phyloP scores from a whole-genome alignment of 1,140 invertebrate species.

The Stegodyphus mimosarum region DNA sequence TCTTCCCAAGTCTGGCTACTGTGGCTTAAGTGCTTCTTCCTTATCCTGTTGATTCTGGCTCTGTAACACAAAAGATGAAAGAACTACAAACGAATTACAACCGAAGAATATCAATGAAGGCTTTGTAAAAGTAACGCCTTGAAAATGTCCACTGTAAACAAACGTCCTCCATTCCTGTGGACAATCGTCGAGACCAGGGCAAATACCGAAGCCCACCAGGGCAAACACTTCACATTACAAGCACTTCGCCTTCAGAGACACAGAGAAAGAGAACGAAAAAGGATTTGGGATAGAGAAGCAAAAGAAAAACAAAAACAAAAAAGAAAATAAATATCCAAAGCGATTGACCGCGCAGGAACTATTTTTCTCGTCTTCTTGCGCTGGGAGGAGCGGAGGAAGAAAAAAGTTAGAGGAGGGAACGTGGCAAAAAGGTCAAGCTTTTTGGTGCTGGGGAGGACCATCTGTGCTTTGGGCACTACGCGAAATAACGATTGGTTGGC shows the following conservation, averaged over 20 bases:
- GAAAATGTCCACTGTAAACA: not conserved
- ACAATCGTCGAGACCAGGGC: constrained; percentile 6
- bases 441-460: too few species aligned
- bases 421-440: constrained; percentile 16
- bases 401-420: too few species aligned
- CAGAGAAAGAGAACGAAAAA: not conserved
- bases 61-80: not conserved
- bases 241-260: not conserved
- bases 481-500: not conserved
- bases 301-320: too few species aligned
- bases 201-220: constrained; percentile 12
- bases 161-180: not conserved
- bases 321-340: not conserved
- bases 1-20: too few species aligned
- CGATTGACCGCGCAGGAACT: constrained; percentile 17
- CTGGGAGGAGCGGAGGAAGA: too few species aligned
- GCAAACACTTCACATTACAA: constrained; percentile 15
- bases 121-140: not conserved
- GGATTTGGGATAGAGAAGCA: not conserved
- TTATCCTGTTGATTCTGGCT: too few species aligned
- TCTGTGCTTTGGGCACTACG: not conserved
- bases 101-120: not conserved
- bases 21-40: too few species aligned
- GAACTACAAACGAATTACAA: not conserved
- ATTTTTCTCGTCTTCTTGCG: not conserved